Evolutionary conservation across 2,888 invertebrate genomes (phyloP).

Genomic region (Parascotia fuliginaria): DNA sequence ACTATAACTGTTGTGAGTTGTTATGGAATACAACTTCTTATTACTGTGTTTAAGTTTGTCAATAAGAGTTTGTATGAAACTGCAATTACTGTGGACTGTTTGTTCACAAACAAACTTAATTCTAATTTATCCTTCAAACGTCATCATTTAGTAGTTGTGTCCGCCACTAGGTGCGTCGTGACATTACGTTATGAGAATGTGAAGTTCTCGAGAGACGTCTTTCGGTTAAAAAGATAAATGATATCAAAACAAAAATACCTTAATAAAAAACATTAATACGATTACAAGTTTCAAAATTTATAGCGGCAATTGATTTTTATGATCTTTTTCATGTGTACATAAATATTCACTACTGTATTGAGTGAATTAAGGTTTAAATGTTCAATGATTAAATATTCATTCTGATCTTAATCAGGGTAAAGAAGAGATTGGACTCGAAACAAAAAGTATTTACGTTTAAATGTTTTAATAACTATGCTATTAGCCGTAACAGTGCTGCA

Average conservation of each 20-base stretch:
- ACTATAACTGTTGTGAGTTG: too few species aligned
- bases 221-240: too few species aligned
- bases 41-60: too few species aligned
- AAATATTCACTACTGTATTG: constrained; percentile 46
- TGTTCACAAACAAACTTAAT: too few species aligned
- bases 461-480: constrained; percentile 3
- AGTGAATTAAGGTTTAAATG: constrained; percentile 29
- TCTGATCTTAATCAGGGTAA: constrained; percentile 10
- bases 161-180: too few species aligned
- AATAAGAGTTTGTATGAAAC: too few species aligned
- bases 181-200: too few species aligned
- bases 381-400: constrained; percentile 26
- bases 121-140: too few species aligned
- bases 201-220: too few species aligned
- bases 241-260: constrained; percentile 35
- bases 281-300: constrained; percentile 47
- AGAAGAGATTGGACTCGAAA: constrained; percentile 8
- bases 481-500: background rate
- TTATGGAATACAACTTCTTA: too few species aligned
- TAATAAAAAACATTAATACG: constrained; percentile 41
- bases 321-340: constrained; percentile 43
- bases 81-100: too few species aligned
- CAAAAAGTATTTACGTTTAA: constrained; percentile 5
- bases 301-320: constrained; percentile 50
- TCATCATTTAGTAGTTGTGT: too few species aligned